Evolutionary conservation across 2,113 vertebrate species (phyloP).

Genomic region (Ondatra zibethicus): DNA sequence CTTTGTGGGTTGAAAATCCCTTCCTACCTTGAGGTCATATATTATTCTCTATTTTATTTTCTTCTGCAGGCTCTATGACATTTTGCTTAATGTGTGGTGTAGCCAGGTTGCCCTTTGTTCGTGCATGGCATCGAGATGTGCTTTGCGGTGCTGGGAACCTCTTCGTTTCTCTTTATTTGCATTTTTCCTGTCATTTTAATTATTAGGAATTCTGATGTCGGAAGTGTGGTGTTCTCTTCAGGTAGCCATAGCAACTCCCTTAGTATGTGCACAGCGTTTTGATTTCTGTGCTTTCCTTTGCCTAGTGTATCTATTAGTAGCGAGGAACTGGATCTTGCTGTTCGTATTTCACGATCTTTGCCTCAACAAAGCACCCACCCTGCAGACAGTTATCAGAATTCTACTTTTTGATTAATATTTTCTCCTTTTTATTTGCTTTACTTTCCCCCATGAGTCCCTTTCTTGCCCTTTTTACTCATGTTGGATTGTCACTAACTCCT

Average conservation of each 20-base stretch:
- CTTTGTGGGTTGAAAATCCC: neutral
- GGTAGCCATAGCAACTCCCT: neutral
- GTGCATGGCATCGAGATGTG: neutral
- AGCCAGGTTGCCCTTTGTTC: neutral
- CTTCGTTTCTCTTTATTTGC: neutral
- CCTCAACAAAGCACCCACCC: neutral
- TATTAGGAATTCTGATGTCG: neutral
- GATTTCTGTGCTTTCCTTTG: neutral
- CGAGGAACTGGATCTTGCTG: neutral
- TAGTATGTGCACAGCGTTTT: neutral
- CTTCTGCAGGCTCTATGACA: neutral
- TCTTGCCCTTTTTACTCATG: neutral
- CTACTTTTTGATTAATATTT: neutral
- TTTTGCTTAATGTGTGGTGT: neutral
- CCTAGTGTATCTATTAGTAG: neutral
- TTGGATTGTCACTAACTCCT: neutral
- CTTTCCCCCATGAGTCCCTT: neutral
- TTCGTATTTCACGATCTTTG: neutral
- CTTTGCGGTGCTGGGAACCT: neutral
- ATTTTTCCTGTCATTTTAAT: slow-evolving; percentile 6
- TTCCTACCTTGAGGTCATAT: neutral
- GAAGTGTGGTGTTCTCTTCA: neutral
- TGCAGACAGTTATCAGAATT: neutral
- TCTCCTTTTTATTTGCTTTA: neutral
- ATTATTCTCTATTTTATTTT: neutral